Evolutionary conservation across 2,113 vertebrate genomes (phyloP).

Genomic region (Otocyon megalotis): DNA sequence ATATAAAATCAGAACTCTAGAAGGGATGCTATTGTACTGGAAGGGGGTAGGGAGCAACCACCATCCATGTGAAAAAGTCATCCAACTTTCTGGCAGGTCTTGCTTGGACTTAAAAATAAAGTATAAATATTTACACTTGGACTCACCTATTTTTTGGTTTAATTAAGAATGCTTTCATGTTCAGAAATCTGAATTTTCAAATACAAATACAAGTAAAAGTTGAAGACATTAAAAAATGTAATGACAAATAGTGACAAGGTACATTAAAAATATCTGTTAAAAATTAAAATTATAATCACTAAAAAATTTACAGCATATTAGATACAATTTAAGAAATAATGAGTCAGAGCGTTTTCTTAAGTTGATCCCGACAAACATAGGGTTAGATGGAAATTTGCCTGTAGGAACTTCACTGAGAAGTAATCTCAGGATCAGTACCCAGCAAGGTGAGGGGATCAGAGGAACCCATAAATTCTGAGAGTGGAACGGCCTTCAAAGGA

Average conservation of each 20-base stretch:
- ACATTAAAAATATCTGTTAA: constrained; percentile 1
- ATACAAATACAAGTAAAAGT: not conserved
- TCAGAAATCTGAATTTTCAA: not conserved
- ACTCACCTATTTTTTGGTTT: not conserved
- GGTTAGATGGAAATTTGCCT: not conserved
- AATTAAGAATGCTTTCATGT: not conserved
- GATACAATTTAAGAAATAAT: not conserved
- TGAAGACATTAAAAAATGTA: not conserved
- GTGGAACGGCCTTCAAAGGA: not conserved
- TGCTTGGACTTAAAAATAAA: not conserved
- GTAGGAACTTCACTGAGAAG: not conserved
- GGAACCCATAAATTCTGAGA: not conserved
- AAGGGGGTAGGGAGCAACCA: not conserved
- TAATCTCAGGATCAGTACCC: not conserved
- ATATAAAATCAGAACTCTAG: not conserved
- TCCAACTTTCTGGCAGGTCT: not conserved
- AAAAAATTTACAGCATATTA: not conserved
- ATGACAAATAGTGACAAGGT: not conserved
- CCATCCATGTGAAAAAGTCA: not conserved
- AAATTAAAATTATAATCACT: not conserved
- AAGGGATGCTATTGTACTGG: not conserved
- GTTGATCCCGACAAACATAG: not conserved
- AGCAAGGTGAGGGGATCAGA: not conserved
- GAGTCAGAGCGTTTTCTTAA: not conserved
- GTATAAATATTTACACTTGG: not conserved